Evolutionary conservation across 2,797 vertebrate species (phyloP).

Genomic region (Pristis pectinata): DNA sequence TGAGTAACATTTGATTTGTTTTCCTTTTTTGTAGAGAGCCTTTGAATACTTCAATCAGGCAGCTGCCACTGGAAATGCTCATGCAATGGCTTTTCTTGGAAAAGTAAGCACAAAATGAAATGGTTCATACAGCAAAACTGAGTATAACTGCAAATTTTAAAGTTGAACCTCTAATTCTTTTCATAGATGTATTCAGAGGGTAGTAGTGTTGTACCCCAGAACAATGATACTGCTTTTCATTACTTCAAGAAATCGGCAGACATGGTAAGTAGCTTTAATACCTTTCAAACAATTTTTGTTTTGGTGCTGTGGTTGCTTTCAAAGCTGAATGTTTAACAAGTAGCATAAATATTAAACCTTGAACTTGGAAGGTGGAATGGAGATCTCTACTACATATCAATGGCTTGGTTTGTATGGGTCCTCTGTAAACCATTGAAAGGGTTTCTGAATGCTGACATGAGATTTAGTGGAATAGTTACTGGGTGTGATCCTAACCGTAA

Average conservation of each 20-base stretch:
- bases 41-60: constrained; percentile 98
- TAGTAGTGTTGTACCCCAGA: constrained; percentile 84
- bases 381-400: no score
- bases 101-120: constrained; percentile 64
- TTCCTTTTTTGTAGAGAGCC: constrained; percentile 68
- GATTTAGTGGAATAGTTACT: no score
- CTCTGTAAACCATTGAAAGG: no score
- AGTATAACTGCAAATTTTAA: background rate
- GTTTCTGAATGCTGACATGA: no score
- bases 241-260: constrained; percentile 98
- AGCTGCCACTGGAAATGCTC: constrained; percentile 91
- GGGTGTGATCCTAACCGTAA: no score
- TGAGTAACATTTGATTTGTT: background rate
- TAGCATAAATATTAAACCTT: no score
- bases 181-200: constrained; percentile 96
- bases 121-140: background rate
- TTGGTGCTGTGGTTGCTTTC: no score
- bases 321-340: no score
- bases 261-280: constrained; percentile 65
- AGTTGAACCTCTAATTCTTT: background rate
- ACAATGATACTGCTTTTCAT: constrained; percentile 92
- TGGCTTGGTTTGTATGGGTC: no score
- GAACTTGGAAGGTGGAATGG: no score
- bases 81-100: constrained; percentile 96
- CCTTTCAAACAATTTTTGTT: background rate